Conservation (phyloP, 2,113 vertebrate genomes). For the Chaetorhynchus papuensis region DNA sequence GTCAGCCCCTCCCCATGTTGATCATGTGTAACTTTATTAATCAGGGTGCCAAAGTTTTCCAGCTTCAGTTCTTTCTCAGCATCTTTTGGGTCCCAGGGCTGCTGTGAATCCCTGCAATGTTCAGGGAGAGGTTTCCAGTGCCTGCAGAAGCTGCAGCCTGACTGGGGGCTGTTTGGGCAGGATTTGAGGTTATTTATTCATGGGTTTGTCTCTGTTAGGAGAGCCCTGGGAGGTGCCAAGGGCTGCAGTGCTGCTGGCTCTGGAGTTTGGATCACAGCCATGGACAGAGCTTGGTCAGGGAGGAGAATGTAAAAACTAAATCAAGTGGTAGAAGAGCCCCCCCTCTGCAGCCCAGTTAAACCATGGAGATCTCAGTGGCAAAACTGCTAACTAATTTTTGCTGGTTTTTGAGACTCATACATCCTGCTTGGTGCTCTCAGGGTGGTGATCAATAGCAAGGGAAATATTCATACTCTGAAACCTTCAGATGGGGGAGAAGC, state of each 20-base stretch:
- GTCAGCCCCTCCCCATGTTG: neutral
- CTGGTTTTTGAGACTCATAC: slow-evolving; percentile 76
- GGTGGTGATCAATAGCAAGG: neutral
- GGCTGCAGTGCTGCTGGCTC: neutral
- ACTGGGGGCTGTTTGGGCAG: neutral
- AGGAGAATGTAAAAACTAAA: neutral
- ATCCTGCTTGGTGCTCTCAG: slow-evolving; percentile 54
- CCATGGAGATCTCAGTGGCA: slow-evolving; percentile 1
- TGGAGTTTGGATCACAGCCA: neutral
- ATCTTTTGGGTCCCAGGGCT: neutral
- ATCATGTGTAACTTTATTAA: neutral
- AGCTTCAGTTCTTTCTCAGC: neutral
- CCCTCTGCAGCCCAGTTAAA: neutral
- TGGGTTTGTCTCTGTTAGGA: neutral
- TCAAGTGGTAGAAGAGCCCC: neutral
- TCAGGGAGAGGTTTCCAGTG: neutral
- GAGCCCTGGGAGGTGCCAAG: neutral
- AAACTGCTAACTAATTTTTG: slow-evolving; percentile 81
- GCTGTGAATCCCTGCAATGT: neutral
- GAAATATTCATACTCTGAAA: neutral
- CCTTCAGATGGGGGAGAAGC: neutral
- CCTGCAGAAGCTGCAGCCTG: neutral
- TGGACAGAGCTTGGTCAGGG: neutral
- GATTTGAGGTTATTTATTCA: neutral
- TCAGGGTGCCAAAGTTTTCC: neutral